Conservation (phyloP, 2,888 invertebrate genomes). For the Yponomeuta cagnagella region DNA sequence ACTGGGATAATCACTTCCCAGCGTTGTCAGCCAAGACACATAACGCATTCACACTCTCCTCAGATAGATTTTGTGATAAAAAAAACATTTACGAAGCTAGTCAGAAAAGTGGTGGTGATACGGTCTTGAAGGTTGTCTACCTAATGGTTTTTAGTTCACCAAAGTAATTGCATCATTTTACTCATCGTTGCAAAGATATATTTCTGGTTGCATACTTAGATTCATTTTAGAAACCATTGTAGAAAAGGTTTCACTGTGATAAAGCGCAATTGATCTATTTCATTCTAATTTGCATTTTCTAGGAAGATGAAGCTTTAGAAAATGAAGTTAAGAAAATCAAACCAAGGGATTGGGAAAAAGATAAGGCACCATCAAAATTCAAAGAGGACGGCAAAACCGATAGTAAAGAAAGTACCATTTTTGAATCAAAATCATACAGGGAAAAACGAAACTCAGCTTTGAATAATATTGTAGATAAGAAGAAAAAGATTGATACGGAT, state of each 20-base stretch:
- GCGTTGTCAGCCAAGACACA: constrained; percentile 61
- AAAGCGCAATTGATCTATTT: neutral
- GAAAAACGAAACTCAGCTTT: constrained; percentile 48
- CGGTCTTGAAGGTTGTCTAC: constrained; percentile 46
- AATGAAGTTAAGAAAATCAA: constrained; percentile 68
- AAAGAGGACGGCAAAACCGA: constrained; percentile 54
- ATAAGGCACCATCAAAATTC: constrained; percentile 41
- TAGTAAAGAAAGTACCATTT: constrained; percentile 46
- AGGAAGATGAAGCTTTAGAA: constrained; percentile 64
- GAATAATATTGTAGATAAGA: constrained; percentile 57
- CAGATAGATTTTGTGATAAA: constrained; percentile 53
- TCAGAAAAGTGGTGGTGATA: constrained; percentile 63
- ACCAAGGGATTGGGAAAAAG: constrained; percentile 65
- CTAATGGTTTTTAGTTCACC: neutral
- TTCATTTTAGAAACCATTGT: neutral
- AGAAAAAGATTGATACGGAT: constrained; percentile 60
- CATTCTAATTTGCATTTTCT: constrained; percentile 2
- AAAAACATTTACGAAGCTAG: constrained; percentile 50
- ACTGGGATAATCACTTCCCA: constrained; percentile 67
- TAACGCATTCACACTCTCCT: constrained; percentile 61
- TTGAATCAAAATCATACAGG: constrained; percentile 61
- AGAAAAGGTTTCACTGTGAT: too few relatives aligned
- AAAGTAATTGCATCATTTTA: neutral
- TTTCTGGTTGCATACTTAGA: neutral
- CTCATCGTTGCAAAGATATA: neutral